A percentile compares a stretch with the other conserved stretches of the same genome.
Evolutionary conservation across 92 coral and sea anemone genomes (phyloP).

Genomic region (Epizoanthus rinbou): DNA sequence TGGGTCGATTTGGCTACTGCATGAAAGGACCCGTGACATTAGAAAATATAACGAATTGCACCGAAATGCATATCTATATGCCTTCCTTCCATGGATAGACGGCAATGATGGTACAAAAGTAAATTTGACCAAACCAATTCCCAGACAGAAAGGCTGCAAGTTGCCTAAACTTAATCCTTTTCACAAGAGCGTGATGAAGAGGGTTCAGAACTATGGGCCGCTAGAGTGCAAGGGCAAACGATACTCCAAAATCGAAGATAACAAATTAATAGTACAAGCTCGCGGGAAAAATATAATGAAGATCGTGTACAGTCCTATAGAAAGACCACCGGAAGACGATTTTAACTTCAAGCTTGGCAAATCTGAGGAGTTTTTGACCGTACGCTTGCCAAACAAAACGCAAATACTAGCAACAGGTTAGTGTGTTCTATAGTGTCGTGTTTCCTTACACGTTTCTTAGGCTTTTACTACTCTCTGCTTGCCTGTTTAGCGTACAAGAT

Average conservation of each 20-base stretch:
- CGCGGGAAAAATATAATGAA: constrained; percentile 1
- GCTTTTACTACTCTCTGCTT: no score
- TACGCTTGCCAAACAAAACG: constrained; percentile 1
- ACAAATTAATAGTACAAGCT: constrained; percentile 10
- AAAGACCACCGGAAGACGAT: constrained; percentile 31
- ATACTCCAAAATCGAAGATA: constrained; percentile 9
- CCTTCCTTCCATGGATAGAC: background rate
- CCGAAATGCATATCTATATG: background rate
- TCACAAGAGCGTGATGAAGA: constrained; percentile 24
- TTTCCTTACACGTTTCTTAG: background rate
- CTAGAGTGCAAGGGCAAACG: constrained; percentile 22
- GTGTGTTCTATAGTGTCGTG: background rate
- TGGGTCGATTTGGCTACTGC: constrained; percentile 15
- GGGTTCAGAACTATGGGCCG: constrained; percentile 10
- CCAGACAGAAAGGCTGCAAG: background rate
- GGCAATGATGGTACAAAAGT: background rate
- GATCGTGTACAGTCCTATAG: constrained; percentile 30
- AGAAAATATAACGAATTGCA: constrained; percentile 16
- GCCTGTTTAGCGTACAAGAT: no score
- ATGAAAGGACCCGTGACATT: background rate
- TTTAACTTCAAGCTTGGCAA: constrained; percentile 28
- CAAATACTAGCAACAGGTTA: constrained; percentile 14
- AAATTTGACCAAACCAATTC: background rate
- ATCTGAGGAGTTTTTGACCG: constrained; percentile 17
- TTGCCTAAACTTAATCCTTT: constrained; percentile 37